Percentiles rank a stretch among this genome's conserved stretches.
Conservation (phyloP, 2,113 vertebrate genomes). For the Ahaetulla prasina region DNA sequence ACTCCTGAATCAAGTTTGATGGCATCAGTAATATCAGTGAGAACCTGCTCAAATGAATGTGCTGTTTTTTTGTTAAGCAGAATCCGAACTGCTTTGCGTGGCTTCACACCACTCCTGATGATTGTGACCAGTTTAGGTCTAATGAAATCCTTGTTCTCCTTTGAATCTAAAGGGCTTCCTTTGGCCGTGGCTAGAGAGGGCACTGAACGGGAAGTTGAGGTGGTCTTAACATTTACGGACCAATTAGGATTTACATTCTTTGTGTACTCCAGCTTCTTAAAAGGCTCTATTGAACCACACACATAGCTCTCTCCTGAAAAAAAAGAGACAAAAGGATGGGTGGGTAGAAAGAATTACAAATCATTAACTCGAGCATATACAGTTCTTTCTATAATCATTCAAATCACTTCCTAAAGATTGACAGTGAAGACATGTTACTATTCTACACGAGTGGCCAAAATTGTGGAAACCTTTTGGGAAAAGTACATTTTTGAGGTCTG, state of each 20-base stretch:
- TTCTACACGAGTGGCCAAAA: too few species aligned
- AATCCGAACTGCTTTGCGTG: constrained; percentile 90
- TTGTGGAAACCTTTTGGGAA: too few species aligned
- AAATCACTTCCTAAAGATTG: not conserved
- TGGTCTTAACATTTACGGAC: constrained; percentile 86
- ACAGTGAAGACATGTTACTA: not conserved
- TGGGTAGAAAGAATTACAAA: not conserved
- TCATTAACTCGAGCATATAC: not conserved
- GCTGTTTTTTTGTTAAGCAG: constrained; percentile 98
- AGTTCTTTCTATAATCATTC: not conserved
- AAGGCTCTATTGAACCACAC: constrained; percentile 94
- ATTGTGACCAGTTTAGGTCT: constrained; percentile 96
- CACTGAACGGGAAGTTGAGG: constrained; percentile 71
- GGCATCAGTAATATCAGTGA: constrained; percentile 94
- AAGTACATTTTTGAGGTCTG: too few species aligned
- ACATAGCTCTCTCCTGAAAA: constrained; percentile 92
- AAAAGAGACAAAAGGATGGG: constrained; percentile 10
- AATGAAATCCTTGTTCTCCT: constrained; percentile 92
- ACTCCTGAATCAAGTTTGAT: constrained; percentile 94
- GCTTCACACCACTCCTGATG: constrained; percentile 94
- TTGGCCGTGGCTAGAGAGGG: constrained; percentile 81
- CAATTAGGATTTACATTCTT: constrained; percentile 99
- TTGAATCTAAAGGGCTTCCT: constrained; percentile 74
- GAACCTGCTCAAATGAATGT: constrained; percentile 96
- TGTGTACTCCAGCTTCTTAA: constrained; percentile 93